A percentile compares a stretch with the other conserved stretches of the same genome.
These are phyloP conservation scores for Strigamia transsilvanica DNA, from an alignment of 2,888 invertebrate species.

Conservation along the genomic window DNA sequence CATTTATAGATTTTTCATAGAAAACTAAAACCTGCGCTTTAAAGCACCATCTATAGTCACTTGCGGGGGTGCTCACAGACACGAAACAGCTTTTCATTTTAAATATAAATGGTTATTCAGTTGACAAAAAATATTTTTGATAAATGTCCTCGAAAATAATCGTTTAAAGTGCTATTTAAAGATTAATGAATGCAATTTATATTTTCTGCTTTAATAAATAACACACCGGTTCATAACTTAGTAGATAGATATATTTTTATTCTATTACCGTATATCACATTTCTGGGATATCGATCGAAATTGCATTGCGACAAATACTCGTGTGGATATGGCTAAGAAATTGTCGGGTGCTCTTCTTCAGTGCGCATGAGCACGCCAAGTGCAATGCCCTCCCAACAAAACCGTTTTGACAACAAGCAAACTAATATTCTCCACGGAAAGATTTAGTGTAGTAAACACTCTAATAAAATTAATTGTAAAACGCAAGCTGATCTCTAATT, in stretches of 20 bases:
- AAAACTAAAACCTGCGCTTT: constrained; percentile 29
- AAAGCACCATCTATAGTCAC: neutral
- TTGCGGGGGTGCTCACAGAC: neutral
- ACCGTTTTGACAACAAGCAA: constrained; percentile 9
- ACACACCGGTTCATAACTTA: no score
- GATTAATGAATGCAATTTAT: no score
- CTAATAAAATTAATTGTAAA: no score
- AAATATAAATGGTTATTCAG: neutral
- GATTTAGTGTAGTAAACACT: neutral
- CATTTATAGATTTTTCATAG: constrained; percentile 25
- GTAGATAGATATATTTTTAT: no score
- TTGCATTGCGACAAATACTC: constrained; percentile 13
- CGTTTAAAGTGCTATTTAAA: neutral
- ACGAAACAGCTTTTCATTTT: constrained; percentile 28
- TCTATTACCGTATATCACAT: neutral
- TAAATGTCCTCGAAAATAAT: neutral
- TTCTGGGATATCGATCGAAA: neutral
- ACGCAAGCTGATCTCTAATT: no score
- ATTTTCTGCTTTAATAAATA: no score
- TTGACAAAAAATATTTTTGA: constrained; percentile 15
- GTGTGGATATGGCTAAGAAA: neutral
- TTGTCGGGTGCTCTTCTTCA: constrained; percentile 24
- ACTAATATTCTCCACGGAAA: constrained; percentile 5
- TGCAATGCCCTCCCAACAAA: constrained; percentile 32
- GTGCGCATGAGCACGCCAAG: constrained; percentile 4